A percentile compares a stretch with the other conserved stretches of the same genome.
Evolutionary conservation across 2,113 vertebrate species (phyloP).

Genomic region (Anoplopoma fimbria): DNA sequence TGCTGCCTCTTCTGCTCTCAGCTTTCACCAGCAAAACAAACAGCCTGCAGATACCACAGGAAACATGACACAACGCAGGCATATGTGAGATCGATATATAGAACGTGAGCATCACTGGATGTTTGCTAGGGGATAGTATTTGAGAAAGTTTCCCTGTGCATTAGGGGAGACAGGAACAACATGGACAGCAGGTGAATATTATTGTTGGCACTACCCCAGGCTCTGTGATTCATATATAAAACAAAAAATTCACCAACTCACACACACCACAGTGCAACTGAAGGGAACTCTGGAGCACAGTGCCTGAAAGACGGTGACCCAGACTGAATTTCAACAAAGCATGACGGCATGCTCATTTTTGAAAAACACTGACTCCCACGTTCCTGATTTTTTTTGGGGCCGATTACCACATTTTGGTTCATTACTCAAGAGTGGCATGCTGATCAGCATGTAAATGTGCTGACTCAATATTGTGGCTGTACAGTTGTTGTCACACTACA

Average conservation of each 20-base stretch:
- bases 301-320: neutral
- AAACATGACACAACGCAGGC: constrained; percentile 49
- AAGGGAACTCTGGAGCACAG: constrained; percentile 9
- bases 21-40: constrained; percentile 40
- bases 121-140: constrained; percentile 1
- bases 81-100: constrained; percentile 26
- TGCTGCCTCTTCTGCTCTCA: constrained; percentile 33
- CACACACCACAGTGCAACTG: neutral
- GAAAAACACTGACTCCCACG: constrained; percentile 30
- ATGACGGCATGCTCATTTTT: neutral
- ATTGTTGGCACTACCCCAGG: neutral
- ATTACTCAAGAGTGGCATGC: constrained; percentile 56
- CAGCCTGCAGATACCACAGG: constrained; percentile 50
- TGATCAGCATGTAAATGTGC: constrained; percentile 62
- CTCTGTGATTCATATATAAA: constrained; percentile 8
- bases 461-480: constrained; percentile 52
- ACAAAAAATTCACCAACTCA: constrained; percentile 1
- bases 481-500: constrained; percentile 33
- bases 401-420: constrained; percentile 36
- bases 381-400: constrained; percentile 54
- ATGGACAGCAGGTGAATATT: neutral
- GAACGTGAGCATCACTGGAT: constrained; percentile 26
- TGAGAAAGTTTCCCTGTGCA: constrained; percentile 16
- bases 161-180: constrained; percentile 6
- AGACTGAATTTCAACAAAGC: constrained; percentile 1